These are phyloP conservation scores for Spilarctia lutea DNA, from an alignment of 2,888 invertebrate species.

Conservation along the genomic window DNA sequence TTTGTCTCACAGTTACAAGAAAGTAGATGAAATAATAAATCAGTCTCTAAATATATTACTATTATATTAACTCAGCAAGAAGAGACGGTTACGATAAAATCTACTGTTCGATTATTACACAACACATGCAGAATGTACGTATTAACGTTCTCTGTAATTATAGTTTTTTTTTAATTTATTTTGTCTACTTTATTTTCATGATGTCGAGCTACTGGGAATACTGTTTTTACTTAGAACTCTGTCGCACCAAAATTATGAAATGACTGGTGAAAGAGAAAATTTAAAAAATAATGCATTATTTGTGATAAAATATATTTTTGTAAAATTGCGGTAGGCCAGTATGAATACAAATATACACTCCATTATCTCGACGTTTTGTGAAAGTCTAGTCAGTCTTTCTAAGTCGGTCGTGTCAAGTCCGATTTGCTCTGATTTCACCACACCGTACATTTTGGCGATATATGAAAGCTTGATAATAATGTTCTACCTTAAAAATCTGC, in stretches of 20 bases:
- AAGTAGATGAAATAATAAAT: conserved; percentile 55
- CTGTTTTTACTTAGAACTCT: conserved; percentile 62
- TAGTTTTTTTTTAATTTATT: conserved; percentile 45
- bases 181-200: conserved; percentile 56
- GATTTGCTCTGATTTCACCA: conserved; percentile 34
- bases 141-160: conserved; percentile 70
- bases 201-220: conserved; percentile 57
- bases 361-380: conserved; percentile 32
- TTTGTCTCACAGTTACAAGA: conserved; percentile 26
- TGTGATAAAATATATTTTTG: conserved; percentile 26
- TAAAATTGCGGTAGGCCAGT: conserved; percentile 13
- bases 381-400: conserved; percentile 47
- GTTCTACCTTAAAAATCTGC: conserved; percentile 17
- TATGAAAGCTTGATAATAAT: conserved; percentile 32
- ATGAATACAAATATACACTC: conserved; percentile 24
- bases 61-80: conserved; percentile 79
- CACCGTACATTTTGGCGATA: conserved; percentile 35
- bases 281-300: conserved; percentile 29
- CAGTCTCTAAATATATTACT: conserved; percentile 71
- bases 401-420: conserved; percentile 43
- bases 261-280: conserved; percentile 33
- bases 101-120: conserved; percentile 83
- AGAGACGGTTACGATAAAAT: conserved; percentile 67
- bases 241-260: conserved; percentile 57
- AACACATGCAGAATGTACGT: conserved; percentile 83